Percentiles rank a stretch among this genome's conserved stretches.
phyloP scores from a whole-genome alignment of 2,888 invertebrate genomes.

The Allolobophora icterica region DNA sequence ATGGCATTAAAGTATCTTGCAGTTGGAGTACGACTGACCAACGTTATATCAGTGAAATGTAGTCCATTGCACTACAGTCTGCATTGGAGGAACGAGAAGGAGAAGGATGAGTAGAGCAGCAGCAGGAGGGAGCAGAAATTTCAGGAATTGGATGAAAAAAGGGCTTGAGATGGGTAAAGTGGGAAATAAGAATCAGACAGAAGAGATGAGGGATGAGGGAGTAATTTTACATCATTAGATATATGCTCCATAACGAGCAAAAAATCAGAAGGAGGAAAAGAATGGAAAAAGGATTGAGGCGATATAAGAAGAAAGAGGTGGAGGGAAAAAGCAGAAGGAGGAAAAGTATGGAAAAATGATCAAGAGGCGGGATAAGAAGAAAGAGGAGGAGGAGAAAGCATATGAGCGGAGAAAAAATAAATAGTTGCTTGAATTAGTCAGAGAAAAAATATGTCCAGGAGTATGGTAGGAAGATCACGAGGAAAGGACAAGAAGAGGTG shows the following conservation, averaged over 20 bases:
- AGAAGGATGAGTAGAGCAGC: neutral
- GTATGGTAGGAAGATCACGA: neutral
- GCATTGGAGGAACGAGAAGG: neutral
- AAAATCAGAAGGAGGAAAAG: neutral
- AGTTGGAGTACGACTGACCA: neutral
- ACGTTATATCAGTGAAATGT: neutral
- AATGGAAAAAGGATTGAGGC: neutral
- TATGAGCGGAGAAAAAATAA: neutral
- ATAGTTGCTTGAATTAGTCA: neutral
- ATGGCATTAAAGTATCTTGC: constrained; percentile 17
- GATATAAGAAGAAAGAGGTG: neutral
- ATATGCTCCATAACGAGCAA: neutral
- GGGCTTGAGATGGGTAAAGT: neutral
- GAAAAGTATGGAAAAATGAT: neutral
- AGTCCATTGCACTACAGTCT: neutral
- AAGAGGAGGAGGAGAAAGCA: neutral
- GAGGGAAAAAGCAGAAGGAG: neutral
- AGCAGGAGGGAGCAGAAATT: neutral
- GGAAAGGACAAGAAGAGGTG: neutral
- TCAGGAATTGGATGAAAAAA: neutral
- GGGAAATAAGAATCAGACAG: neutral
- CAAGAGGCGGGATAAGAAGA: neutral
- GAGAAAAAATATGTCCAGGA: neutral
- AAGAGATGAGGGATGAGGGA: neutral
- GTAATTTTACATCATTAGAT: neutral